Percentiles rank a stretch among this genome's conserved stretches.
These are phyloP conservation scores for Pipa parva DNA, from an alignment of 2,113 vertebrate species.

Conservation along the genomic window DNA sequence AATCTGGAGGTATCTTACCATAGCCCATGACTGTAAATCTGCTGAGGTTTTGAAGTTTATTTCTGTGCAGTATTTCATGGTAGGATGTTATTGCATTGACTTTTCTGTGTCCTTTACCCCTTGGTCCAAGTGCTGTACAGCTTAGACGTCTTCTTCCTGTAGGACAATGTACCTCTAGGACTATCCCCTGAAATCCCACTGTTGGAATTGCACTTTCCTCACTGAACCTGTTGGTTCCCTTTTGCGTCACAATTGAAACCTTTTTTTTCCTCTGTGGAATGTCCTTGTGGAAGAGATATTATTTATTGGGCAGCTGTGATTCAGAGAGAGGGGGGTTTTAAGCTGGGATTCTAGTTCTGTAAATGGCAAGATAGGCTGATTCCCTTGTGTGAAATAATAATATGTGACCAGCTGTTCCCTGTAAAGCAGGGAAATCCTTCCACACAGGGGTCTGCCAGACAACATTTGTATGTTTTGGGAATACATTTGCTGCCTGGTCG, in stretches of 20 bases:
- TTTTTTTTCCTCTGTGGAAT: not conserved
- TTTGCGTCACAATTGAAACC: not conserved
- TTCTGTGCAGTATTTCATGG: too few relatives aligned
- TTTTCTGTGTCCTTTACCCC: too few relatives aligned
- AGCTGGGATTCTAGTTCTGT: conserved; percentile 4
- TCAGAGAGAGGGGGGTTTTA: not conserved
- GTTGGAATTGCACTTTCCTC: not conserved
- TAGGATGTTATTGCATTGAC: too few relatives aligned
- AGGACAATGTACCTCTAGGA: too few relatives aligned
- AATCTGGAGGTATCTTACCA: too few relatives aligned
- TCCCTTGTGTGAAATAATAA: conserved; percentile 9
- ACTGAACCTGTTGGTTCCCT: not conserved
- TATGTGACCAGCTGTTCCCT: conserved; percentile 27
- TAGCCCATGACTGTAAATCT: too few relatives aligned
- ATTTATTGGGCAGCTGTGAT: not conserved
- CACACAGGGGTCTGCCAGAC: not conserved
- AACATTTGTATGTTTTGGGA: not conserved
- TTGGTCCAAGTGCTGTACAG: too few relatives aligned
- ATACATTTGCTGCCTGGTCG: not conserved
- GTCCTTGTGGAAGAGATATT: not conserved
- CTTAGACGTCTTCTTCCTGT: too few relatives aligned
- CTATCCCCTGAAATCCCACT: not conserved
- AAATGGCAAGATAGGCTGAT: not conserved
- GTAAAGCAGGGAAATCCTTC: conserved; percentile 20
- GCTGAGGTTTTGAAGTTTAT: too few relatives aligned